Percentiles rank a stretch among this genome's conserved stretches.
phyloP scores from a whole-genome alignment of 2,888 invertebrate genomes.

The Synergus umbraculus region DNA sequence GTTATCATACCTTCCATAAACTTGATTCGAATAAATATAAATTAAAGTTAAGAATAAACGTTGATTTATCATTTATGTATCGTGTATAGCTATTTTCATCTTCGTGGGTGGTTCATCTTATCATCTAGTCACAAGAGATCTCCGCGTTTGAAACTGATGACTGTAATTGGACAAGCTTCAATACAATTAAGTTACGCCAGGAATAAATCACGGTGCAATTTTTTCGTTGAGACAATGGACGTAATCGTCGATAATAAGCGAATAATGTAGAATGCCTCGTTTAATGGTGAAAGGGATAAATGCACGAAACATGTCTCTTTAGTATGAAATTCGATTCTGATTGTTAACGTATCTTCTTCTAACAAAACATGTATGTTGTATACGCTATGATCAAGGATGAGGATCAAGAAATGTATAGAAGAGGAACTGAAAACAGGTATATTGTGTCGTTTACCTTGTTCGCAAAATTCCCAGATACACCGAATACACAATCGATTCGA shows the following conservation, averaged over 20 bases:
- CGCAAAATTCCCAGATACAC: slow-evolving; percentile 40
- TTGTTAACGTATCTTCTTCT: no score
- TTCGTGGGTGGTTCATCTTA: slow-evolving; percentile 21
- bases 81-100: neutral
- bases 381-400: neutral
- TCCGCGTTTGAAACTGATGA: slow-evolving; percentile 14
- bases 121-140: slow-evolving; percentile 19
- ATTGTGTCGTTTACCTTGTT: slow-evolving; percentile 38
- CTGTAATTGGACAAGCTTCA: slow-evolving; percentile 39
- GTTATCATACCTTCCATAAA: no score
- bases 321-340: no score
- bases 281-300: slow-evolving; percentile 18
- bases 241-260: slow-evolving; percentile 40
- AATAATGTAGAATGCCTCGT: slow-evolving; percentile 29
- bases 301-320: no score
- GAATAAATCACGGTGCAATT: slow-evolving; percentile 27
- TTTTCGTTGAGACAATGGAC: slow-evolving; percentile 29
- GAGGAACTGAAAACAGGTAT: slow-evolving; percentile 1
- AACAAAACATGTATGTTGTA: no score
- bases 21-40: no score
- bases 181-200: slow-evolving; percentile 3
- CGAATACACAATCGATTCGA: slow-evolving; percentile 37
- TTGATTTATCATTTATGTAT: neutral
- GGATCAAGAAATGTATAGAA: neutral
- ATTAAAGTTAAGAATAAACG: no score